Evolutionary conservation across 2,113 vertebrate species (phyloP).

Genomic region (Petrocephalus microphthalmus): DNA sequence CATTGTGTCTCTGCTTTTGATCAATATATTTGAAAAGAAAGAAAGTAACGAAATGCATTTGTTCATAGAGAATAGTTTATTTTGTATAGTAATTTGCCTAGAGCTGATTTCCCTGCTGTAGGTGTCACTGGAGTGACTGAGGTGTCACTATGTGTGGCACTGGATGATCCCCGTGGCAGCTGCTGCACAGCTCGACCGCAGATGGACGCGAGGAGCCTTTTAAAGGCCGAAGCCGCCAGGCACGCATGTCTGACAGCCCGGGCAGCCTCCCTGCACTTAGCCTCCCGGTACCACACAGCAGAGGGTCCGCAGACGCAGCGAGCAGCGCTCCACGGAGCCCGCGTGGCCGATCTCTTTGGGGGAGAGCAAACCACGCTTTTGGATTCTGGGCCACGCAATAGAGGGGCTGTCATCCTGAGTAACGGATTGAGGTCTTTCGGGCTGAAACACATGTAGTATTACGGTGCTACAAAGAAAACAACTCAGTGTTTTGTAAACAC

Average conservation of each 20-base stretch:
- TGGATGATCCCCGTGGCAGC: background rate
- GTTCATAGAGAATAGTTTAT: background rate
- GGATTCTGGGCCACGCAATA: background rate
- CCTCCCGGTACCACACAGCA: background rate
- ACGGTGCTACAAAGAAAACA: background rate
- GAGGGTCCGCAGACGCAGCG: background rate
- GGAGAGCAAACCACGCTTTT: background rate
- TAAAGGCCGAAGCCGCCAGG: background rate
- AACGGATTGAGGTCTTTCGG: background rate
- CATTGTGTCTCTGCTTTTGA: background rate
- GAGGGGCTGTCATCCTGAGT: background rate
- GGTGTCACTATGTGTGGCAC: background rate
- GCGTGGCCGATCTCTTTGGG: background rate
- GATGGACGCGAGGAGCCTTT: slow-evolving; percentile 5
- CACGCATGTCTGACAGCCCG: background rate
- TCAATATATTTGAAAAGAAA: background rate
- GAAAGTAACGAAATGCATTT: background rate
- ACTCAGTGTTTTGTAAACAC: background rate
- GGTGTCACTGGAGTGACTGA: background rate
- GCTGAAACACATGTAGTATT: background rate
- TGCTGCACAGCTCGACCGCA: slow-evolving; percentile 1
- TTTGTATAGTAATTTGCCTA: background rate
- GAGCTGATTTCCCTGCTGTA: background rate
- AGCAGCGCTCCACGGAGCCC: background rate
- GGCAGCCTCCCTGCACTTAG: background rate